These are phyloP conservation scores for Myotis myotis DNA, from an alignment of 2,797 vertebrate genomes.

Conservation along the genomic window DNA sequence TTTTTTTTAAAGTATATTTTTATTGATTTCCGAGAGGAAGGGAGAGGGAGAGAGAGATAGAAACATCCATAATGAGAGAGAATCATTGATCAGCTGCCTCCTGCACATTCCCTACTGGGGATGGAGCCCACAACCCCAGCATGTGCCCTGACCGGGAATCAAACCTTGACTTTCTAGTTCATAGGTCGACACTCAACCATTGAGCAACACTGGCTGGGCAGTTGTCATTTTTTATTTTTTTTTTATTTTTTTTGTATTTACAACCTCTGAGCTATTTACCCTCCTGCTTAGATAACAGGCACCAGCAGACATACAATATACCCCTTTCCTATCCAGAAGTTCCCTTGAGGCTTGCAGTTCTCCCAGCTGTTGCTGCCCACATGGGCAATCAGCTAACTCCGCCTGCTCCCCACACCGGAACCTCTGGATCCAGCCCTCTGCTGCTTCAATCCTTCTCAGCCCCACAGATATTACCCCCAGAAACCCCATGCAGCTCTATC, in stretches of 20 bases:
- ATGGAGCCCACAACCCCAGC: no score
- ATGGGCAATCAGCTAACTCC: neutral
- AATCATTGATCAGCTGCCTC: no score
- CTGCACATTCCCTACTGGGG: no score
- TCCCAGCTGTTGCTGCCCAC: neutral
- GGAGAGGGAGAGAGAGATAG: no score
- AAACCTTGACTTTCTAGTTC: no score
- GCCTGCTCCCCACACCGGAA: neutral
- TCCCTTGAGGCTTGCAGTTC: neutral
- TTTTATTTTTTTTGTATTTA: neutral
- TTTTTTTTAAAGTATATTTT: no score
- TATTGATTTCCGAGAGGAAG: no score
- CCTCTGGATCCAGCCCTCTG: neutral
- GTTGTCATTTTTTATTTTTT: no score
- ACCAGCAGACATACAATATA: neutral
- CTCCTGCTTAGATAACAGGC: neutral
- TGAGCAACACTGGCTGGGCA: no score
- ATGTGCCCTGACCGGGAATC: no score
- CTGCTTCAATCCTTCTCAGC: neutral
- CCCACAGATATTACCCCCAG: neutral
- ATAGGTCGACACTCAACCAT: no score
- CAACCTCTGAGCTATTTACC: neutral
- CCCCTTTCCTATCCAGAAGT: neutral
- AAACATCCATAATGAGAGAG: no score
- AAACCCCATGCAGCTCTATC: neutral